Conservation (phyloP, 2,113 vertebrate species). For the Lampris megalopsis region DNA sequence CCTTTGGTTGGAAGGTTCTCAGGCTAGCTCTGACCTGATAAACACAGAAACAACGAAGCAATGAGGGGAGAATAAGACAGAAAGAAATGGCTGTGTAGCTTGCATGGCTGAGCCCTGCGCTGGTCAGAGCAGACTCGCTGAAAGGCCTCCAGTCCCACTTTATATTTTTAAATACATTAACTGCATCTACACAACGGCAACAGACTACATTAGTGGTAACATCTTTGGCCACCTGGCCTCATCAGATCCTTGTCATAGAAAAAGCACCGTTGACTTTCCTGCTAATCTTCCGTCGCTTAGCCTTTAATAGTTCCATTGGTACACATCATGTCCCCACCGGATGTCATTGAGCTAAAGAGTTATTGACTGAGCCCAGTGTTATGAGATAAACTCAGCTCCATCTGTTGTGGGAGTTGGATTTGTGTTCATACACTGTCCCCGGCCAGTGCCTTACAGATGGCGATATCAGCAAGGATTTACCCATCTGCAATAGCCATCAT, state of each 20-base stretch:
- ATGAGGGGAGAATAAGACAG: not conserved
- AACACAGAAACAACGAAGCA: not conserved
- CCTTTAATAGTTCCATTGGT: not conserved
- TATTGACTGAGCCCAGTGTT: constrained; percentile 10
- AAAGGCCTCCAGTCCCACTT: no score
- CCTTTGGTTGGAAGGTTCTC: constrained; percentile 90
- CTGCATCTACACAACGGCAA: no score
- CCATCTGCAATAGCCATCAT: constrained; percentile 21
- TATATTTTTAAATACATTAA: no score
- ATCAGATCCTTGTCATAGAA: no score
- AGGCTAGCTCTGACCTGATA: constrained; percentile 90
- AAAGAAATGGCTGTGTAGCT: no score
- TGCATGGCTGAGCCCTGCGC: no score
- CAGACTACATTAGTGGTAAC: no score
- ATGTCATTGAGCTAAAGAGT: constrained; percentile 14
- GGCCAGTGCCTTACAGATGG: constrained; percentile 28
- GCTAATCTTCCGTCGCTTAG: no score
- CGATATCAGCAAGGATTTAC: constrained; percentile 10
- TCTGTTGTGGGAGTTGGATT: constrained; percentile 35
- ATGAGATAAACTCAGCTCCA: constrained; percentile 29
- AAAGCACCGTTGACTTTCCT: no score
- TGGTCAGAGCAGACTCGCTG: no score
- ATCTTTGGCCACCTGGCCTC: no score
- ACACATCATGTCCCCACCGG: not conserved
- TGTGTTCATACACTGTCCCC: constrained; percentile 6